Base-by-base conservation (phyloP, 1,140 invertebrate species). In the Aphis craccivora region DNA sequence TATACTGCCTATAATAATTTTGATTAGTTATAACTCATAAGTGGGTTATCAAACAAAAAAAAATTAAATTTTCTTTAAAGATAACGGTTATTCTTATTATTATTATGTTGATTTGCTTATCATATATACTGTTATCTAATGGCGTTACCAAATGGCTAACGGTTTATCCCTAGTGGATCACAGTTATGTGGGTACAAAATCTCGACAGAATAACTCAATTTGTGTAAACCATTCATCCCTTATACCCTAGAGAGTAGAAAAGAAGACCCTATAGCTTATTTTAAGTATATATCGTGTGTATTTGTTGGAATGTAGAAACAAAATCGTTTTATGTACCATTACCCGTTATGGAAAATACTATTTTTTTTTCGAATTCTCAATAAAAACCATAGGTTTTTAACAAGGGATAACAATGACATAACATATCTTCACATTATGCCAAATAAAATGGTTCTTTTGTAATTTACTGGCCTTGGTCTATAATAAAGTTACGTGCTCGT, bases 191-290 rank as follows among this genome's bases (percentile, higher is more conserved):
- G 76, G 45, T 93, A 53, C 48, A 37, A 67, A 93, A 84, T 84
- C 81, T 93, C 91, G 35, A 35, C 81, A 83, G 81, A 93, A 93
- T 84, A 93, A 86, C 91, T 93, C 91, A 55, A 93, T 86, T 93
- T 48, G 91, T 84, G 25, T 35, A 53, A 53, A 40, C 81, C 76
- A 51, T 55, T 93, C 89, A 43, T 43, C 88, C 53, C 48, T 5
- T 40, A n/a, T 30, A 30, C 51, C 88, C 91, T 35, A 23, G 23
- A 84, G 91, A 51, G 48, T 84, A 48, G 18, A 84, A 84, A 91
- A 81, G 30, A 91, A 91, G 35, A 53, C 48, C n/a, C 51, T 23
- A 22, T 25, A 40, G 67, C 30, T 91, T 81, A 91, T 48, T 81
- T 20, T 60, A 92, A 51, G 23, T 51, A n/a, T n/a, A 30, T 8